Evolutionary conservation across 2,113 vertebrate genomes (phyloP).

Genomic region (Psittacula cyanocephala): DNA sequence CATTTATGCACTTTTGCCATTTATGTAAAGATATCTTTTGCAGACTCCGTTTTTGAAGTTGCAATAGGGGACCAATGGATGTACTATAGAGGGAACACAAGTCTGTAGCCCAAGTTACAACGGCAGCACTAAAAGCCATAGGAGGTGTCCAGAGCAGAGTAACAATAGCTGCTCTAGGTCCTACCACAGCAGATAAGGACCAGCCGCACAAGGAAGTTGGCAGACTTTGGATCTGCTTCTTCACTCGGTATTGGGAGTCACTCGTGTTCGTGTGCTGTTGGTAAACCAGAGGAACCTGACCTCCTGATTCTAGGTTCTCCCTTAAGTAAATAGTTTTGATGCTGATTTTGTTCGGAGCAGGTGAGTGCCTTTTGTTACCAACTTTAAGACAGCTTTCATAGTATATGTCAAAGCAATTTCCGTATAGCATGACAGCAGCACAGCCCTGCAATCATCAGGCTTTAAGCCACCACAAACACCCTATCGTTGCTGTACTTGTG

Average conservation of each 20-base stretch:
- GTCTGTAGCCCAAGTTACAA: background rate
- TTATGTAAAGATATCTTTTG: background rate
- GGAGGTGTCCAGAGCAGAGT: background rate
- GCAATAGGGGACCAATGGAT: background rate
- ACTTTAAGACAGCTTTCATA: background rate
- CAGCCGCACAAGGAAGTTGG: background rate
- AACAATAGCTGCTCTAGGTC: background rate
- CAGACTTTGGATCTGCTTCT: background rate
- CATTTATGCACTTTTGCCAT: background rate
- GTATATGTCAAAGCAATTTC: background rate
- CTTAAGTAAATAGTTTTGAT: background rate
- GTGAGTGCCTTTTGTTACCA: background rate
- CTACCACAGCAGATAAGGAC: background rate
- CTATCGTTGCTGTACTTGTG: accelerated
- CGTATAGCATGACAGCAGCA: background rate
- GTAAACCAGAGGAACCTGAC: background rate
- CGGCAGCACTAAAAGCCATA: background rate
- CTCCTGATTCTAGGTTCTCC: background rate
- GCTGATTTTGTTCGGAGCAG: background rate
- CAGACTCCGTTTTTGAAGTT: background rate
- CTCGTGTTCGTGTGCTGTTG: background rate
- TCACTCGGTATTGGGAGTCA: background rate
- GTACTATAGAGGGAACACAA: background rate
- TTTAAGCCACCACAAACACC: background rate
- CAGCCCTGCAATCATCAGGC: background rate